Percentiles rank a stretch among this genome's conserved stretches.
Evolutionary conservation across 2,888 invertebrate species (phyloP).

Genomic region (Dermolepida albohirtum): DNA sequence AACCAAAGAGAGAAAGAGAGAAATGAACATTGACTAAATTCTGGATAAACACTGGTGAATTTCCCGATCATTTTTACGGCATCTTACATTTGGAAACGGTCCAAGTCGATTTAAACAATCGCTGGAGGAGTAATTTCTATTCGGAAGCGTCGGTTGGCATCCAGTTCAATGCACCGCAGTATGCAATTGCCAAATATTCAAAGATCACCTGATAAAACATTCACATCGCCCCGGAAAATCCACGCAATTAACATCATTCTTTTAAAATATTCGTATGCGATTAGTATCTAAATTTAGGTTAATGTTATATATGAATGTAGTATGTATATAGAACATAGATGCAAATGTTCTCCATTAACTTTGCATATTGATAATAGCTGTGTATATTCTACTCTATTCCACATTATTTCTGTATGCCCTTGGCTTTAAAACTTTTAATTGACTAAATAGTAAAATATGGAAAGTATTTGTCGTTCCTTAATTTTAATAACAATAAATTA

Average conservation of each 20-base stretch:
- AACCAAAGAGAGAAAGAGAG: neutral
- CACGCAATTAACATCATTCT: neutral
- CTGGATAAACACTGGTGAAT: conserved; percentile 27
- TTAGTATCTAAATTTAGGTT: conserved; percentile 9
- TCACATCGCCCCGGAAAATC: neutral
- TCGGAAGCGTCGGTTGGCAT: neutral
- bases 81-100: conserved; percentile 29
- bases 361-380: no score
- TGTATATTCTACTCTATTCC: no score
- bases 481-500: no score
- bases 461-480: no score
- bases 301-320: conserved; percentile 5
- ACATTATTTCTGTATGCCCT: no score
- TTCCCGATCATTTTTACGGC: conserved; percentile 29
- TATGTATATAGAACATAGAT: no score
- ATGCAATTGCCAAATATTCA: neutral
- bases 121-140: neutral
- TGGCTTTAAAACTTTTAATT: no score
- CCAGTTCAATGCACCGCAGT: conserved; percentile 33
- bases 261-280: neutral
- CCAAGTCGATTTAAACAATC: conserved; percentile 23
- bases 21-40: conserved; percentile 35
- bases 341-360: no score
- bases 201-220: conserved; percentile 16
- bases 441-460: no score